Percentiles rank a stretch among this genome's conserved stretches.
Conservation (phyloP, 2,797 vertebrate species). For the Lophotriccus pileatus region DNA sequence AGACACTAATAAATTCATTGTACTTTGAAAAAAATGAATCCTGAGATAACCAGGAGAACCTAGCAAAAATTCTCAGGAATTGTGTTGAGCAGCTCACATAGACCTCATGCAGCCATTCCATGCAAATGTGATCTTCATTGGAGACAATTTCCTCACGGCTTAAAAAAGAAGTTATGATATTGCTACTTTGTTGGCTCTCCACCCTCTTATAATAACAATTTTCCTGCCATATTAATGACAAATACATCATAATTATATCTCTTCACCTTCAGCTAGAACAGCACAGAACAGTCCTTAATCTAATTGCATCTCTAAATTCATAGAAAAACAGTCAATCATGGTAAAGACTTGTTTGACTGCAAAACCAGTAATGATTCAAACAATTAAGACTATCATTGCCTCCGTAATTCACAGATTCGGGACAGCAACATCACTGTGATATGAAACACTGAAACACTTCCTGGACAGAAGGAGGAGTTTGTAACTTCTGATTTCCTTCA, state of each 20-base stretch:
- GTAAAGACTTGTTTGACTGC: neutral
- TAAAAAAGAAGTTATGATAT: neutral
- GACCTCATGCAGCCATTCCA: neutral
- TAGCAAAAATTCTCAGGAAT: neutral
- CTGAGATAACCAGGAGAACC: neutral
- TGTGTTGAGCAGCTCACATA: neutral
- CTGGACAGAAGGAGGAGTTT: neutral
- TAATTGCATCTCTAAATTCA: constrained; percentile 33
- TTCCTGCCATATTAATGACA: neutral
- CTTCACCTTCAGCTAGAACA: constrained; percentile 18
- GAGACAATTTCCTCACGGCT: neutral
- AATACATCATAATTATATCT: constrained; percentile 26
- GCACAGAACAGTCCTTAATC: neutral
- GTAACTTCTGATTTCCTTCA: neutral
- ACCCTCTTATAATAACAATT: neutral
- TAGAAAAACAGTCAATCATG: constrained; percentile 5
- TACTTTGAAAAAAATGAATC: neutral
- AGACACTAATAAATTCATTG: neutral
- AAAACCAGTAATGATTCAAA: neutral
- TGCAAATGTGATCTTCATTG: neutral
- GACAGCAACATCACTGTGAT: neutral
- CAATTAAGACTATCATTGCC: neutral
- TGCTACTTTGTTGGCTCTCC: neutral
- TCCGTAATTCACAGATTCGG: neutral
- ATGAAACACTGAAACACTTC: neutral